Conservation (phyloP, 64 coral and sea anemone genomes). For the Pocillopora verrucosa region DNA sequence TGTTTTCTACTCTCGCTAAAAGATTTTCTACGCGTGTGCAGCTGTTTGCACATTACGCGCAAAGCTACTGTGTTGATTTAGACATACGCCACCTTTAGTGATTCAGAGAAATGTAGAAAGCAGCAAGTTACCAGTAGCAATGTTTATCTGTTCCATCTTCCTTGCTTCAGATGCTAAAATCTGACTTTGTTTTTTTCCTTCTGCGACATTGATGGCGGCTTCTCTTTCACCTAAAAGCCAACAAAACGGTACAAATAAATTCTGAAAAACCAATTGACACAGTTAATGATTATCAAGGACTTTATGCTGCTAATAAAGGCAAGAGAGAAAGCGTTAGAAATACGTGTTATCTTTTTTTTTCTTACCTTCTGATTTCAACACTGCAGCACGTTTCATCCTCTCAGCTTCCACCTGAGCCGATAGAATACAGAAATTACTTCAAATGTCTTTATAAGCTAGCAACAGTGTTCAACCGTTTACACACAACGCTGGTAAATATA, state of each 20-base stretch:
- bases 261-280: too few species aligned
- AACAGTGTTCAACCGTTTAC: too few species aligned
- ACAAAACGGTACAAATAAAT: background rate
- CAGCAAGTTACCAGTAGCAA: conserved; percentile 75
- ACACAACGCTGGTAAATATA: too few species aligned
- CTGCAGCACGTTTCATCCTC: conserved; percentile 90
- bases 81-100: background rate
- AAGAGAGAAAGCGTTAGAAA: background rate
- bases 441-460: background rate
- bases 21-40: too few species aligned
- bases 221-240: conserved; percentile 63
- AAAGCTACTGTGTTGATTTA: too few species aligned
- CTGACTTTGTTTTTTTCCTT: conserved; percentile 95
- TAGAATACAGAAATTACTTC: background rate
- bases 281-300: background rate
- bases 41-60: too few species aligned
- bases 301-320: background rate
- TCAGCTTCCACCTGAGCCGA: conserved; percentile 91
- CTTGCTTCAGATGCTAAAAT: conserved; percentile 91
- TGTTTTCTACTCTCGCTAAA: too few species aligned
- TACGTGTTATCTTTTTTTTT: background rate
- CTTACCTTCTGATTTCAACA: conserved; percentile 94
- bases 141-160: conserved; percentile 89
- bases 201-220: conserved; percentile 96
- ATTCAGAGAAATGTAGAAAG: background rate